A percentile compares a stretch with the other conserved stretches of the same genome.
Conservation (phyloP, 2,888 invertebrate species). For the Dione juno region DNA sequence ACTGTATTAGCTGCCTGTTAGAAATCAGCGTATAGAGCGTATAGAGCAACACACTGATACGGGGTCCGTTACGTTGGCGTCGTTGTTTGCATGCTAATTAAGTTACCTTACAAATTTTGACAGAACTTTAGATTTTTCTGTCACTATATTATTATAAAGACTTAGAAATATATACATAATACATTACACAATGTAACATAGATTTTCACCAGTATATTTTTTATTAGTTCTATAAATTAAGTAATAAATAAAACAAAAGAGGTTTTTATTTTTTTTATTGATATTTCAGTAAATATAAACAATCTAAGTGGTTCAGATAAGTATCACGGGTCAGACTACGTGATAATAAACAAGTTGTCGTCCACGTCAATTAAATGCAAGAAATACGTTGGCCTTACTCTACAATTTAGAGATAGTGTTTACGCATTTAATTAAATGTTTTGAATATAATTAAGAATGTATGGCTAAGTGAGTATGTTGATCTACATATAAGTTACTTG, state of each 20-base stretch:
- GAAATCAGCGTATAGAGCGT: constrained; percentile 30
- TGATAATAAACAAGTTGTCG: constrained; percentile 4
- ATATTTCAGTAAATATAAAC: not conserved
- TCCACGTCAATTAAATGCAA: constrained; percentile 3
- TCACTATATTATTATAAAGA: not conserved
- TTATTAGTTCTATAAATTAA: not conserved
- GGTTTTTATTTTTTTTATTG: not conserved
- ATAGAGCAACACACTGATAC: constrained; percentile 40
- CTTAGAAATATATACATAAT: not conserved
- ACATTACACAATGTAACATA: no score
- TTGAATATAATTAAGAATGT: constrained; percentile 5
- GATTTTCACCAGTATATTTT: no score
- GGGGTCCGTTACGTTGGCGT: constrained; percentile 46
- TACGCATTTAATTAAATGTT: not conserved
- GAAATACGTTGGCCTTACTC: constrained; percentile 26
- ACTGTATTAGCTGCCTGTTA: constrained; percentile 1
- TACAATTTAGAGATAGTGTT: constrained; percentile 18
- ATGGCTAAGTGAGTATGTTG: constrained; percentile 23
- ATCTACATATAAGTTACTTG: constrained; percentile 27
- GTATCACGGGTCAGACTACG: not conserved
- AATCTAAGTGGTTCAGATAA: constrained; percentile 3
- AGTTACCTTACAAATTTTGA: constrained; percentile 22
- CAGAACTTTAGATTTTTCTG: not conserved
- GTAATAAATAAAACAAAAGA: not conserved
- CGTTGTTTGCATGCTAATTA: constrained; percentile 47